Evolutionary conservation across 2,888 invertebrate genomes (phyloP), one percentile per base, ranked within the genome.

Genomic region (Pycnomerus fuliginosus): DNA sequence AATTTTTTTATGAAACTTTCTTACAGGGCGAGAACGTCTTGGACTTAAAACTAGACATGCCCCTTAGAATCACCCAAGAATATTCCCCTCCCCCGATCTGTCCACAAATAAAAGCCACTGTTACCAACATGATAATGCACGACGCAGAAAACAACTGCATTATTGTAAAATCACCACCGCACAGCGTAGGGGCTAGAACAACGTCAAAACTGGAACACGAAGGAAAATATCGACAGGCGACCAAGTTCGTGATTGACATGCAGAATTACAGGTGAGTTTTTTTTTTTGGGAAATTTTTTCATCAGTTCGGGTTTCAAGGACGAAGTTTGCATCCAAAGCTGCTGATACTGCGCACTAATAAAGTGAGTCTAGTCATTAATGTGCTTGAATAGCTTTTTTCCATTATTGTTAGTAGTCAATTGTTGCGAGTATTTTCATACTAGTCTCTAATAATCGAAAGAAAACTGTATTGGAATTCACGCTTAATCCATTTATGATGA

Each of bases 31-130:
- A 90, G 68, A 86, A 88, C 73, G 80, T 90, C 48, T 73, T 90
- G 53, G 79, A 82, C 60, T 76, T 90, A 53, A 81, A 84, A 60
- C 74, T 90, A 52, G 85, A 89, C 62, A 81, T 87, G 77, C 86
- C 88, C 24, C 79, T 83, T 34, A 70, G 86, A 62, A 89, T 89
- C 41, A 90, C 90, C 1, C 75, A 85, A 56, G 81, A 84, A 60
- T 90, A 90, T 72, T 79, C 79, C 50, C 80, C 81, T 25, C 87
- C 87, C 0, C 73, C 75, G 1, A 80, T 85, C 31, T 84, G 85
- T n/a, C 85, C 87, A 0, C 80, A 82, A 42, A 80, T 87, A 45
- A 83, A 84, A 63, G 85, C 82, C 3, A 80, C 81, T 11, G 74
- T 83, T 11, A 78, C 79, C 47, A 80, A 79, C 46, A 80, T 82